These are phyloP conservation scores for Anas acuta DNA, from an alignment of 2,797 vertebrate genomes.

Conservation along the genomic window DNA sequence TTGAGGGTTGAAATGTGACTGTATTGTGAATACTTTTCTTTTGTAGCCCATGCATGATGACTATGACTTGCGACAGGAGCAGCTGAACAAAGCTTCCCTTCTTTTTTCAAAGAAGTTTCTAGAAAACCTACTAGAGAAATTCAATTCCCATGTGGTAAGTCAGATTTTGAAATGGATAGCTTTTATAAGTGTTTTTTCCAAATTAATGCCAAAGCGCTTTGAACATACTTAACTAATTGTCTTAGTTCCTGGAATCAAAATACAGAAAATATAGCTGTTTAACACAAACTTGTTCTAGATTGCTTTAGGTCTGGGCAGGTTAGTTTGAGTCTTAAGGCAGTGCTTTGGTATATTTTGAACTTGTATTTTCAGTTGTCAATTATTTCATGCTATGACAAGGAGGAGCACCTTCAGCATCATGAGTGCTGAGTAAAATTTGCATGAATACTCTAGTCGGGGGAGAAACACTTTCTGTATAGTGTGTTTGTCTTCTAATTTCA, in stretches of 20 bases:
- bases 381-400: neutral
- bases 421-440: neutral
- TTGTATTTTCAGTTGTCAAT: neutral
- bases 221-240: neutral
- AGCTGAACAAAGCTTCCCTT: slow-evolving; percentile 98
- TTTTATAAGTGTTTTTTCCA: neutral
- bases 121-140: slow-evolving; percentile 99
- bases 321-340: neutral
- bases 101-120: slow-evolving; percentile 99
- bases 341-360: neutral
- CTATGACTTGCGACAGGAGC: slow-evolving; percentile 97
- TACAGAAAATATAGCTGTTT: neutral
- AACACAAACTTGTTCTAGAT: neutral
- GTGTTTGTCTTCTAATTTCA: slow-evolving; percentile 66
- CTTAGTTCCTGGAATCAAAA: neutral
- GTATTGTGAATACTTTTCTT: slow-evolving; percentile 32
- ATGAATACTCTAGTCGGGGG: fast-evolving
- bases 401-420: neutral
- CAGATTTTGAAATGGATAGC: neutral
- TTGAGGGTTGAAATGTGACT: neutral
- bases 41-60: slow-evolving; percentile 98
- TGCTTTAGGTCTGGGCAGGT: neutral
- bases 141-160: slow-evolving; percentile 96
- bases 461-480: neutral
- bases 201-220: neutral